Conservation (phyloP, 1,140 invertebrate genomes). For the Drosophila subpulchrella region DNA sequence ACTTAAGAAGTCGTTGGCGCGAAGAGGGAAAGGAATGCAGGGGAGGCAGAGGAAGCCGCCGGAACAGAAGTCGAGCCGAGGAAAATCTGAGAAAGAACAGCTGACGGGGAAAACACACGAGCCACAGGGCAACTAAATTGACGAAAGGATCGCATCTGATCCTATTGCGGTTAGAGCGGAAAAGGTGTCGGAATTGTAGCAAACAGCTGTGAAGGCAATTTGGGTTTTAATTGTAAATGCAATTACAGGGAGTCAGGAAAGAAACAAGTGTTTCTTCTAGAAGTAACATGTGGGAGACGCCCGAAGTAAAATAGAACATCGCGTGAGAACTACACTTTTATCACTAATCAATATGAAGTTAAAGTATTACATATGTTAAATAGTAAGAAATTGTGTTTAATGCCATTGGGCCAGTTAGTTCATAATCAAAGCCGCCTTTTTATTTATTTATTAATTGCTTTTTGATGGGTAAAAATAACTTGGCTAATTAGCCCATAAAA, state of each 20-base stretch:
- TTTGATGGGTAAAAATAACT: slow-evolving; percentile 5
- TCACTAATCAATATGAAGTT: background rate
- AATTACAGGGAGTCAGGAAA: slow-evolving; percentile 33
- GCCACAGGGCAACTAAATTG: slow-evolving; percentile 42
- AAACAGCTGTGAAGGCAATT: slow-evolving; percentile 44
- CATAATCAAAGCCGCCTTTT: background rate
- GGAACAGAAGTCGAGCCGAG: slow-evolving; percentile 31
- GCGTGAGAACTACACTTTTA: background rate
- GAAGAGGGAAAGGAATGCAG: slow-evolving; percentile 29
- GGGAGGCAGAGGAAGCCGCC: slow-evolving; percentile 17
- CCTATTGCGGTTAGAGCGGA: slow-evolving; percentile 56
- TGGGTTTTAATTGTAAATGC: slow-evolving; percentile 52
- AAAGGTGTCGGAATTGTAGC: slow-evolving; percentile 69
- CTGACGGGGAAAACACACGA: slow-evolving; percentile 61
- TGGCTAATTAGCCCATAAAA: slow-evolving; percentile 5
- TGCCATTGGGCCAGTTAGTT: background rate
- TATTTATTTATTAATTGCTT: background rate
- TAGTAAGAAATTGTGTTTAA: background rate
- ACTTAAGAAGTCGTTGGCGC: slow-evolving; percentile 55
- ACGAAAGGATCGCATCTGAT: slow-evolving; percentile 35
- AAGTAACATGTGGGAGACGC: slow-evolving; percentile 54
- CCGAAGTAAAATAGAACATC: background rate
- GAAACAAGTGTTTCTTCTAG: slow-evolving; percentile 34
- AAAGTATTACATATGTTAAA: background rate
- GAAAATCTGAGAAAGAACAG: slow-evolving; percentile 70